Conservation (phyloP, 1,140 invertebrate genomes). For the Mactra quadrangularis region DNA sequence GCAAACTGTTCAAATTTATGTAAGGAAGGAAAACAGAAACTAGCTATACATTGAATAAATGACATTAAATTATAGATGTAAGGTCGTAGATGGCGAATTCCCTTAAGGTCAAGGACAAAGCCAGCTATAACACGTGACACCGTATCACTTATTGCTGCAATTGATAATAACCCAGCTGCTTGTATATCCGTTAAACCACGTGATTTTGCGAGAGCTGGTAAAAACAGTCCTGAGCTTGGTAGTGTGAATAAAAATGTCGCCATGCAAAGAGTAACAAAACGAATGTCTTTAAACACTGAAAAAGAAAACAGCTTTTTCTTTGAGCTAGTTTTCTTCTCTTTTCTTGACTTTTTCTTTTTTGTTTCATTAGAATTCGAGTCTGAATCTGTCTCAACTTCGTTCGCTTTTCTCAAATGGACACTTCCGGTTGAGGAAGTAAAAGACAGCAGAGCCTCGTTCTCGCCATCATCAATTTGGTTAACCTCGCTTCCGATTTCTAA, state of each 20-base stretch:
- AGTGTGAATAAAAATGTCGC: slow-evolving; percentile 30
- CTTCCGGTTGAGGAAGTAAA: slow-evolving; percentile 12
- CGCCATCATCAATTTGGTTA: too few species aligned
- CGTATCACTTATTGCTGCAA: slow-evolving; percentile 66
- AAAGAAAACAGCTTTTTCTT: slow-evolving; percentile 13
- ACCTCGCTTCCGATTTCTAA: too few species aligned
- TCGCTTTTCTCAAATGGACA: background rate
- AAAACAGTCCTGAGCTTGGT: slow-evolving; percentile 23
- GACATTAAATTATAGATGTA: slow-evolving; percentile 66
- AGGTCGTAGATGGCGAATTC: slow-evolving; percentile 57
- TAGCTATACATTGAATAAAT: slow-evolving; percentile 60
- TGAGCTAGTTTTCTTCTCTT: slow-evolving; percentile 32
- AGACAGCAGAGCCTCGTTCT: background rate
- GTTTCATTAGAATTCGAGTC: background rate
- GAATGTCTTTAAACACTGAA: slow-evolving; percentile 43
- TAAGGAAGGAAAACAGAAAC: slow-evolving; percentile 62
- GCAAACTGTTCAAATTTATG: slow-evolving; percentile 63
- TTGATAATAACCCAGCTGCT: slow-evolving; percentile 68
- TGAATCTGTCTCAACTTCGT: background rate
- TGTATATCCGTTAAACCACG: slow-evolving; percentile 50
- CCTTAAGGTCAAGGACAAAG: slow-evolving; percentile 63
- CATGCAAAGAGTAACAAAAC: slow-evolving; percentile 32
- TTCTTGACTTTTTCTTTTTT: background rate
- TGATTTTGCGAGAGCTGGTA: slow-evolving; percentile 39
- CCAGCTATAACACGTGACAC: slow-evolving; percentile 63